phyloP scores from a whole-genome alignment of 2,113 vertebrate genomes.

The Antigone vipio region DNA sequence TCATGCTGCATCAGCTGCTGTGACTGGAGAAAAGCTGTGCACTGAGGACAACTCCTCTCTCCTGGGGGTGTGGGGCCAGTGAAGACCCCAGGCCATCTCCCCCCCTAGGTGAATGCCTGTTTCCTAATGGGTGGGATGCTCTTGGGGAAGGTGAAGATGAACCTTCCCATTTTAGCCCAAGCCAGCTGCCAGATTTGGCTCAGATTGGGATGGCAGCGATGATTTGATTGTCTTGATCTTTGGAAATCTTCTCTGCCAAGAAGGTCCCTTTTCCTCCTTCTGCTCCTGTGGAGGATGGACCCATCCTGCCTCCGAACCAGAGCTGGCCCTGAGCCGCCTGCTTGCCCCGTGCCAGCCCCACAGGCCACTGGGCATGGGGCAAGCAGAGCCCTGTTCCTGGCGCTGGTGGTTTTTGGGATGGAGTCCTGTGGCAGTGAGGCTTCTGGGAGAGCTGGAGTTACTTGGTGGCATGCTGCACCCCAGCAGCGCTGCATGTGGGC shows the following conservation, averaged over 20 bases:
- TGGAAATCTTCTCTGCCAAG: not conserved
- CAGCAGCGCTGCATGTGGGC: not conserved
- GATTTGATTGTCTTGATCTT: not conserved
- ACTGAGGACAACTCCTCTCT: not conserved
- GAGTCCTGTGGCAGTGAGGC: fast-evolving
- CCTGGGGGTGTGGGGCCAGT: fast-evolving
- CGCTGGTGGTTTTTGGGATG: fast-evolving
- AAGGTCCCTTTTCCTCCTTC: not conserved
- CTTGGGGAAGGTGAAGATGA: not conserved
- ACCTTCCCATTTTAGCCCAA: not conserved
- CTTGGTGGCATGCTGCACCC: not conserved
- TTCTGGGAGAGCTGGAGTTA: not conserved
- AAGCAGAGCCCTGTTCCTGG: not conserved
- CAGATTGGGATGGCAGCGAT: fast-evolving
- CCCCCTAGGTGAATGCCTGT: fast-evolving
- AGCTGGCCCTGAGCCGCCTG: not conserved
- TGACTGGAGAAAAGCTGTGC: not conserved
- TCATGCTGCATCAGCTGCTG: not conserved
- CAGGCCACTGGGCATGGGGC: not conserved
- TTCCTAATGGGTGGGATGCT: not conserved
- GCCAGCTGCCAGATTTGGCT: fast-evolving
- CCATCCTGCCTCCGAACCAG: fast-evolving
- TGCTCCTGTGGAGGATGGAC: fast-evolving
- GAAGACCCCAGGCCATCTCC: fast-evolving
- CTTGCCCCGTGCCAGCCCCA: fast-evolving